Conservation (phyloP, 2,888 invertebrate genomes). For the Troilus luridus region DNA sequence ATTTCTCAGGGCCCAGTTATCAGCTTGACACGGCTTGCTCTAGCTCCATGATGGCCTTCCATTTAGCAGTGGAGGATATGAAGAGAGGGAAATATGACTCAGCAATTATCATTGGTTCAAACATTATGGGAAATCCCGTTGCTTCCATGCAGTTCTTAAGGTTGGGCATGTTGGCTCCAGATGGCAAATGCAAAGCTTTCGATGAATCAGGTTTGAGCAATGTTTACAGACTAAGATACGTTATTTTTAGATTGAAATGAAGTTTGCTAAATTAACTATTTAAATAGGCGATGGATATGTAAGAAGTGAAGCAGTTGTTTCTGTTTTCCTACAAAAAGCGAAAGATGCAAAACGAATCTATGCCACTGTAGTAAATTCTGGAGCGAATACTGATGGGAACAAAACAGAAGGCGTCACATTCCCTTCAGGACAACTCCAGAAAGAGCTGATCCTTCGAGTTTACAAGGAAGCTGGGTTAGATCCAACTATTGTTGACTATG, state of each 20-base stretch:
- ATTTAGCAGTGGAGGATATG: conserved; percentile 87
- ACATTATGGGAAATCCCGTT: conserved; percentile 91
- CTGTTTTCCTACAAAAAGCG: conserved; percentile 85
- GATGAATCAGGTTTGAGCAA: conserved; percentile 80
- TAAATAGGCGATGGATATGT: conserved; percentile 86
- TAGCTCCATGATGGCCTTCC: conserved; percentile 91
- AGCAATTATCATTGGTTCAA: conserved; percentile 93
- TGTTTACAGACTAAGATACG: background rate
- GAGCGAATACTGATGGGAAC: conserved; percentile 92
- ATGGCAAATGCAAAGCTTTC: conserved; percentile 93
- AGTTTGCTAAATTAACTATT: background rate
- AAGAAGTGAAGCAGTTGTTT: conserved; percentile 89
- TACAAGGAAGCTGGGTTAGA: conserved; percentile 87
- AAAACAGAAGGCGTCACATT: conserved; percentile 93
- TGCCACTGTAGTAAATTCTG: conserved; percentile 88
- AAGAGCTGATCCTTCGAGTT: conserved; percentile 85
- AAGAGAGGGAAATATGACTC: conserved; percentile 92
- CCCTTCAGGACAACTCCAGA: conserved; percentile 86
- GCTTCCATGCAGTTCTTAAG: conserved; percentile 94
- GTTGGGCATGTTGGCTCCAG: conserved; percentile 91
- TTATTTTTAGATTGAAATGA: background rate
- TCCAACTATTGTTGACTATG: conserved; percentile 88
- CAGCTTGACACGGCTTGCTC: conserved; percentile 98
- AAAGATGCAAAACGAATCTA: conserved; percentile 84
- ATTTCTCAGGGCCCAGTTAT: conserved; percentile 85